phyloP scores from a whole-genome alignment of 2,797 vertebrate genomes.

The Pseudomugil gertrudae region DNA sequence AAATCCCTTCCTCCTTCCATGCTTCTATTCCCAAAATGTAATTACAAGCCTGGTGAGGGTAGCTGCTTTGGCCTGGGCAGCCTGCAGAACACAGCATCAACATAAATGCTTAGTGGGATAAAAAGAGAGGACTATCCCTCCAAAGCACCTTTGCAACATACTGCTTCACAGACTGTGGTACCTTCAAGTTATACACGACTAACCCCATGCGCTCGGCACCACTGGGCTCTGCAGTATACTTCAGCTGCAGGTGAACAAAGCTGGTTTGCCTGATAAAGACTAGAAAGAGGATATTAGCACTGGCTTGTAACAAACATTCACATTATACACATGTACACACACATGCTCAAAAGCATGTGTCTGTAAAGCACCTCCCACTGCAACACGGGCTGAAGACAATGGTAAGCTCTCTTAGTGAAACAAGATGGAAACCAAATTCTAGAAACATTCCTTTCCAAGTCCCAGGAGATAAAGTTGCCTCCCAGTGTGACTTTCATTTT shows the following conservation, averaged over 20 bases:
- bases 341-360: slow-evolving; percentile 16
- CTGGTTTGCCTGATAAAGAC: slow-evolving; percentile 71
- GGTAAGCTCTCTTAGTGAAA: slow-evolving; percentile 57
- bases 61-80: slow-evolving; percentile 56
- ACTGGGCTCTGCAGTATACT: slow-evolving; percentile 36
- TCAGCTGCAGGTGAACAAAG: slow-evolving; percentile 54
- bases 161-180: slow-evolving; percentile 52
- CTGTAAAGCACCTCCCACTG: slow-evolving; percentile 44
- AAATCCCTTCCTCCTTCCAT: slow-evolving; percentile 70
- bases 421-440: slow-evolving; percentile 65
- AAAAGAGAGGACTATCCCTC: slow-evolving; percentile 41
- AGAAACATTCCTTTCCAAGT: slow-evolving; percentile 63
- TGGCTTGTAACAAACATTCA: slow-evolving; percentile 63
- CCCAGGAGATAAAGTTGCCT: slow-evolving; percentile 48
- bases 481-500: slow-evolving; percentile 25
- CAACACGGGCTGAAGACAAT: slow-evolving; percentile 58
- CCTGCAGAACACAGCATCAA: slow-evolving; percentile 57
- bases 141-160: slow-evolving; percentile 53
- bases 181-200: slow-evolving; percentile 42
- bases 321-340: slow-evolving; percentile 50
- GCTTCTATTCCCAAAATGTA: slow-evolving; percentile 75
- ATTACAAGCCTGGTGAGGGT: slow-evolving; percentile 75
- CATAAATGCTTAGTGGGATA: slow-evolving; percentile 52
- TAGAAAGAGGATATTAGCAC: slow-evolving; percentile 60
- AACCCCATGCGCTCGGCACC: slow-evolving; percentile 55